A percentile compares a stretch with the other conserved stretches of the same genome.
These are phyloP conservation scores for Venusia cambrica DNA, from an alignment of 2,888 invertebrate genomes.

Conservation along the genomic window DNA sequence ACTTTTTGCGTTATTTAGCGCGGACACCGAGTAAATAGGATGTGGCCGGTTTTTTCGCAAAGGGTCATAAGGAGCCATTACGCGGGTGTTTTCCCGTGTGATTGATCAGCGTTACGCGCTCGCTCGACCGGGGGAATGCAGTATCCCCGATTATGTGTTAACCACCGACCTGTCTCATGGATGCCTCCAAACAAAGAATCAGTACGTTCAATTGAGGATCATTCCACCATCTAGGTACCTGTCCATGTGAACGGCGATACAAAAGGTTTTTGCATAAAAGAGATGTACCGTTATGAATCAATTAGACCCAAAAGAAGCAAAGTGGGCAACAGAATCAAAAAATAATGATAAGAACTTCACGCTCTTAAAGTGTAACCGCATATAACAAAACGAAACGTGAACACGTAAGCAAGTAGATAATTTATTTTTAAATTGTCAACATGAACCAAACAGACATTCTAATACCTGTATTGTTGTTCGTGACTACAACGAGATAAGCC, in stretches of 20 bases:
- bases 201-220: constrained; percentile 4
- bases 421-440: constrained; percentile 10
- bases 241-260: too few species aligned
- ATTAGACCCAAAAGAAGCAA: too few species aligned
- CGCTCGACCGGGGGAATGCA: constrained; percentile 28
- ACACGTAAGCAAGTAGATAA: constrained; percentile 6
- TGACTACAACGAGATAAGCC: constrained; percentile 11
- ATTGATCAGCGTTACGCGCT: constrained; percentile 56
- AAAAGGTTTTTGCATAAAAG: too few species aligned
- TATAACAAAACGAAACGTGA: constrained; percentile 3
- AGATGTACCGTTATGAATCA: too few species aligned
- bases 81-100: constrained; percentile 63
- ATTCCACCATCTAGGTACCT: too few species aligned
- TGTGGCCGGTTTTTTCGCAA: constrained; percentile 41
- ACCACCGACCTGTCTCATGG: constrained; percentile 11
- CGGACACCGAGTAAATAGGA: constrained; percentile 56
- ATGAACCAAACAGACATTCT: constrained; percentile 1
- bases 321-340: too few species aligned
- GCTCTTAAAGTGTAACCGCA: too few species aligned
- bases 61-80: constrained; percentile 64
- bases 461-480: constrained; percentile 1
- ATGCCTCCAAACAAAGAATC: constrained; percentile 13
- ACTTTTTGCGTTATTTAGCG: constrained; percentile 69
- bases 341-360: too few species aligned
- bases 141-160: constrained; percentile 23